These are phyloP conservation scores for Scolopax mira DNA, from an alignment of 2,113 vertebrate genomes.

Conservation along the genomic window DNA sequence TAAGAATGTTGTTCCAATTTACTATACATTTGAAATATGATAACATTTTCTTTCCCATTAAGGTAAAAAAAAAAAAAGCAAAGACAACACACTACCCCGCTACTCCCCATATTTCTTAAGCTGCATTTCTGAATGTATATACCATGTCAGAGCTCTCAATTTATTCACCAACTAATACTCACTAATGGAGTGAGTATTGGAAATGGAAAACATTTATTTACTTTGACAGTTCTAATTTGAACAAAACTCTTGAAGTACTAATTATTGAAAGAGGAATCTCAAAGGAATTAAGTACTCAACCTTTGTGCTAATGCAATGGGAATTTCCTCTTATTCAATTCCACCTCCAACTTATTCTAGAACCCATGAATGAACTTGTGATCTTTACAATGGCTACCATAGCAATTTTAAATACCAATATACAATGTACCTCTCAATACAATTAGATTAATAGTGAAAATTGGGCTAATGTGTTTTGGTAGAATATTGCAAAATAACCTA, in stretches of 20 bases:
- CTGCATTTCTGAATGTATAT: background rate
- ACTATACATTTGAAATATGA: background rate
- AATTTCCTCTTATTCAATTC: background rate
- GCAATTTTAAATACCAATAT: background rate
- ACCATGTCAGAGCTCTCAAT: background rate
- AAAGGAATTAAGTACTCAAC: background rate
- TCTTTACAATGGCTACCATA: background rate
- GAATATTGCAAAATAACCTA: background rate
- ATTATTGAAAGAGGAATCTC: background rate
- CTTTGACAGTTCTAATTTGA: background rate
- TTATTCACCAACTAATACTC: background rate
- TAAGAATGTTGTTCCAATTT: background rate
- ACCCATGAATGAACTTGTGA: background rate
- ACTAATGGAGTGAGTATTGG: background rate
- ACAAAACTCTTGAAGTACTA: background rate
- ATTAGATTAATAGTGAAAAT: background rate
- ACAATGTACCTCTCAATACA: background rate
- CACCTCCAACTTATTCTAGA: background rate
- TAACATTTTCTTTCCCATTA: background rate
- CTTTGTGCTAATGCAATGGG: background rate
- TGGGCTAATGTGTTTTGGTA: background rate
- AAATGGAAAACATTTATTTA: background rate
- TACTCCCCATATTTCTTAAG: background rate
- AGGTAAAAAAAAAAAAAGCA: fast-evolving
- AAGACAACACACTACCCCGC: background rate